A percentile compares a stretch with the other conserved stretches of the same genome.
These are phyloP conservation scores for Lates japonicus DNA, from an alignment of 2,797 vertebrate species.

Conservation along the genomic window DNA sequence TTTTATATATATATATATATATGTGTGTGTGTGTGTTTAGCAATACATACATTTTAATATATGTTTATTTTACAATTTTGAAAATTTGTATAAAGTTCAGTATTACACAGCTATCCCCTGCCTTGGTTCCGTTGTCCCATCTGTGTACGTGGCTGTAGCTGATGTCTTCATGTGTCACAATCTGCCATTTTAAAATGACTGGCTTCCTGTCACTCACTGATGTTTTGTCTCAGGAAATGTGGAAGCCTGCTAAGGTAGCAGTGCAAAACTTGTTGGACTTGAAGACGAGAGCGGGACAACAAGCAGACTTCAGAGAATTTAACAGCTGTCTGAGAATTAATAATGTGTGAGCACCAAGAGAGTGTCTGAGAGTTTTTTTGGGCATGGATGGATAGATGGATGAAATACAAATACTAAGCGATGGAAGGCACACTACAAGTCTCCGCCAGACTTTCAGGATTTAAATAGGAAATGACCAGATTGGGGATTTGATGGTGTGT, in stretches of 20 bases:
- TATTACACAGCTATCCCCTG: not conserved
- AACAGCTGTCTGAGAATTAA: slow-evolving; percentile 64
- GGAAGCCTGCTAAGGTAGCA: slow-evolving; percentile 26
- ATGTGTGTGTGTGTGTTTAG: not conserved
- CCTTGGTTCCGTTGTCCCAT: slow-evolving; percentile 8
- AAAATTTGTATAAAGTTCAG: slow-evolving; percentile 7
- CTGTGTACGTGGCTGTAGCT: not conserved
- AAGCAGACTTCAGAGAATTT: slow-evolving; percentile 64
- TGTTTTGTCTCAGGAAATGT: slow-evolving; percentile 28
- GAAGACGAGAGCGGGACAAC: slow-evolving; percentile 55
- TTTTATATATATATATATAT: not conserved
- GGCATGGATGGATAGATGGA: slow-evolving; percentile 42
- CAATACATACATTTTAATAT: not conserved
- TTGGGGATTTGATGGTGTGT: slow-evolving; percentile 34
- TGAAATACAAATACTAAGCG: slow-evolving; percentile 40
- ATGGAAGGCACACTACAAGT: slow-evolving; percentile 26
- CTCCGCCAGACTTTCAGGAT: slow-evolving; percentile 45
- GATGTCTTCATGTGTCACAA: slow-evolving; percentile 12
- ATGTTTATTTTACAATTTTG: not conserved
- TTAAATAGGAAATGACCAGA: slow-evolving; percentile 44
- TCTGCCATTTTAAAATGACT: slow-evolving; percentile 42
- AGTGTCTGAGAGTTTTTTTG: slow-evolving; percentile 37
- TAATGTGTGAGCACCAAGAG: slow-evolving; percentile 51
- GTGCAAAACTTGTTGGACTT: slow-evolving; percentile 44
- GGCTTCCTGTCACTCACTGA: slow-evolving; percentile 30